Conservation (phyloP, 2,113 vertebrate species). For the Ptyas mucosa region DNA sequence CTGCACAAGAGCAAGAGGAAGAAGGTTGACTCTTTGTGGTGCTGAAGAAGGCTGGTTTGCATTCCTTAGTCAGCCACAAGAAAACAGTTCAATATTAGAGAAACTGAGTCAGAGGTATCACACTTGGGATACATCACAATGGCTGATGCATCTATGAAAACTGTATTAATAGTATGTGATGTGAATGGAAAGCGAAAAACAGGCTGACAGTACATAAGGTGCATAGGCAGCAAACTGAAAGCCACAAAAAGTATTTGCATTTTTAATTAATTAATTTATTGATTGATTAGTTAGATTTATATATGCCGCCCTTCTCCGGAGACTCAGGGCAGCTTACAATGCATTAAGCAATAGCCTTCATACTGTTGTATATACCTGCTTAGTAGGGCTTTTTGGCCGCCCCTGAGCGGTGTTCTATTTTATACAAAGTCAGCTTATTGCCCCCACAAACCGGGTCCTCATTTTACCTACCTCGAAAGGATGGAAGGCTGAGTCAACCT, state of each 20-base stretch:
- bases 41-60: background rate
- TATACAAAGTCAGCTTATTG: no score
- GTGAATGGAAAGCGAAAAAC: background rate
- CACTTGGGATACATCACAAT: background rate
- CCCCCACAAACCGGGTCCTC: no score
- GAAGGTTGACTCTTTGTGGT: background rate
- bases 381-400: no score
- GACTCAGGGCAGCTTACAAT: no score
- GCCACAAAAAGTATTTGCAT: background rate
- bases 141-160: background rate
- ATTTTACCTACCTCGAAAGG: no score
- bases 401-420: no score
- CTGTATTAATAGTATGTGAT: background rate
- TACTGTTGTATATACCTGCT: no score
- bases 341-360: no score
- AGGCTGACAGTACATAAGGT: background rate
- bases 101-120: background rate
- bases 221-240: background rate
- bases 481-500: no score
- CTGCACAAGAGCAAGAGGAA: background rate
- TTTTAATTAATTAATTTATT: no score
- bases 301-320: no score
- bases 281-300: no score
- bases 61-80: background rate
- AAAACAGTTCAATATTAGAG: background rate